phyloP scores from a whole-genome alignment of 2,888 invertebrate species.

The Drosophila testacea region DNA sequence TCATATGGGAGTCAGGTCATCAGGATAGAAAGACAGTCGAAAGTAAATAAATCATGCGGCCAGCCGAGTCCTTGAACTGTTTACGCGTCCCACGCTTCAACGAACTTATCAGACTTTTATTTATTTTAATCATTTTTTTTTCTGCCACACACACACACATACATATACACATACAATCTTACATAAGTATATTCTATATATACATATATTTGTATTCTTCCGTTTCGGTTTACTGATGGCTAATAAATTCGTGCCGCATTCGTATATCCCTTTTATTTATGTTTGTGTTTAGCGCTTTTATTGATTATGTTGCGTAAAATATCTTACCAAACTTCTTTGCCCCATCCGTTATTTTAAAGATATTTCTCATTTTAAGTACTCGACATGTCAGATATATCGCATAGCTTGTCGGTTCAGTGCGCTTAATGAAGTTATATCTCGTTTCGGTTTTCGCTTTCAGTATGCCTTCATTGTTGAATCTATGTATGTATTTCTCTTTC shows the following conservation, averaged over 20 bases:
- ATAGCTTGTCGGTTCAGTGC: conserved; percentile 62
- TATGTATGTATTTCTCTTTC: not conserved
- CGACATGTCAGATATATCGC: conserved; percentile 65
- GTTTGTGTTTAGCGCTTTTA: conserved; percentile 71
- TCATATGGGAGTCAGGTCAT: conserved; percentile 44
- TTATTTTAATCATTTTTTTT: conserved; percentile 65
- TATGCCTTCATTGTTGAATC: conserved; percentile 25
- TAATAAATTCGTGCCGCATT: conserved; percentile 66
- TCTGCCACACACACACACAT: conserved; percentile 36
- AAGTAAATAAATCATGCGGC: conserved; percentile 77
- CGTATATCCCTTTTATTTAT: conserved; percentile 68
- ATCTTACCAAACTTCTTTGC: conserved; percentile 13
- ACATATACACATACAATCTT: conserved; percentile 6
- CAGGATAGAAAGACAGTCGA: conserved; percentile 60
- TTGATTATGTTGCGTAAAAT: conserved; percentile 68
- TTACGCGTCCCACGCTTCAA: conserved; percentile 60
- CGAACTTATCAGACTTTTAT: conserved; percentile 63
- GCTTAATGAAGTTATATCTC: conserved; percentile 72
- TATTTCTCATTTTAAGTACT: conserved; percentile 65
- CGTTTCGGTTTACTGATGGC: conserved; percentile 57
- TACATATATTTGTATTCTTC: conserved; percentile 18
- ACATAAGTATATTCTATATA: conserved; percentile 2
- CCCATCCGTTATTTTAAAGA: conserved; percentile 42
- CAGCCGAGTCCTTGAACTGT: conserved; percentile 73
- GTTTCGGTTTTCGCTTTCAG: conserved; percentile 23